phyloP scores from a whole-genome alignment of 2,888 invertebrate species.

The Poecilobothrus nobilitatus region DNA sequence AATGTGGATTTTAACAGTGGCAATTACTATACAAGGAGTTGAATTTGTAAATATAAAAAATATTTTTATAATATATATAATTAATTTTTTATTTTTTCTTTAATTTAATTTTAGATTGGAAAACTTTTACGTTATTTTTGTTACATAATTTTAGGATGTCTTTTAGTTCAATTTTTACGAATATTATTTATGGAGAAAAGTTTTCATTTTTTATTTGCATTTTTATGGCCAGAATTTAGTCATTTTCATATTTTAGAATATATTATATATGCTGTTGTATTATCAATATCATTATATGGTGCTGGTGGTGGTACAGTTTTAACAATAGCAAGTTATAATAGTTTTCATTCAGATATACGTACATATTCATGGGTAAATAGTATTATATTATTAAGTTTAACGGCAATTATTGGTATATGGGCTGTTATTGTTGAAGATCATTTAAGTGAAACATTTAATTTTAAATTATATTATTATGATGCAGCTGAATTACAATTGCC shows the following conservation, averaged over 20 bases:
- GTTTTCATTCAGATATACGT: slow-evolving; percentile 61
- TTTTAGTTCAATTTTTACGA: background rate
- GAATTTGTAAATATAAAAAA: slow-evolving; percentile 41
- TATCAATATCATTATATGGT: slow-evolving; percentile 65
- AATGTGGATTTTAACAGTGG: slow-evolving; percentile 51
- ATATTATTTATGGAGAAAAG: slow-evolving; percentile 12
- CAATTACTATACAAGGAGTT: slow-evolving; percentile 4
- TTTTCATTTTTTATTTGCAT: slow-evolving; percentile 18
- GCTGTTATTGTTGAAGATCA: slow-evolving; percentile 58
- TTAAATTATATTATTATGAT: background rate
- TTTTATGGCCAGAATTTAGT: slow-evolving; percentile 11
- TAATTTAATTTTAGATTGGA: slow-evolving; percentile 15
- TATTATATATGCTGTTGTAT: slow-evolving; percentile 19
- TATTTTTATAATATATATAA: slow-evolving; percentile 37
- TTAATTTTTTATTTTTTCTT: background rate
- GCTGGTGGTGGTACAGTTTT: slow-evolving; percentile 76
- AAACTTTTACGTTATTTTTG: slow-evolving; percentile 14
- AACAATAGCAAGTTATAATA: slow-evolving; percentile 74
- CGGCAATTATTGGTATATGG: slow-evolving; percentile 50
- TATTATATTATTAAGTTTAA: slow-evolving; percentile 29
- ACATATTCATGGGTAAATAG: slow-evolving; percentile 33
- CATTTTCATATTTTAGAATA: background rate
- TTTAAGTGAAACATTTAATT: slow-evolving; percentile 38
- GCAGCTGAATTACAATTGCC: background rate
- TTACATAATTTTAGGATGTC: background rate